Evolutionary conservation across 2,888 invertebrate species (phyloP), one percentile per base, ranked within the genome.

Genomic region (Meteorus colon): DNA sequence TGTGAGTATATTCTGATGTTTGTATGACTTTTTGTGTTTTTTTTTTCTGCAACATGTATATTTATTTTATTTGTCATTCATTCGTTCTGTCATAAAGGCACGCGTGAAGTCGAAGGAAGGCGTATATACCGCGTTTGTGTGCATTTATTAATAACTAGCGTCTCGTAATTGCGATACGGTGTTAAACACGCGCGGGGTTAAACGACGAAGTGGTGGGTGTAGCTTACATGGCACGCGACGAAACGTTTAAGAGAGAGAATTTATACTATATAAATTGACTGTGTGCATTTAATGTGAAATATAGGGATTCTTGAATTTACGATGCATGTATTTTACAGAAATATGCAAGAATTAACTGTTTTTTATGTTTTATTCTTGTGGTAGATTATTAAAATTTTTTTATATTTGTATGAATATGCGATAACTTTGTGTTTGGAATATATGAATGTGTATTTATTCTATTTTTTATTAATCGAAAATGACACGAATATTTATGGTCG

Each of bases 121-220:
- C 66, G 66, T 73, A 67, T 55, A 19, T 55, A 24, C 19, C n/a
- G 48, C 78, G 34, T 34, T 76, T 77, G 80, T 73, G 77, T 66
- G 77, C 72, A 78, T 79, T 74, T 81, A 79, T 81, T 81, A 81
- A 81, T 81, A 79, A 81, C 78, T 79, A 81, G 79, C 78, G 79
- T 67, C 67, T 78, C 78, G 79, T 81, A 81, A 81, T 81, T 79
- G 81, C 79, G 79, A 81, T 78, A 79, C 78, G 79, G 78, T 79
- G 78, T 81, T 79, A 80, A 80, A 80, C 75, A 79, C 74, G 77
- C 72, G 19, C 34, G 72, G 72, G 80, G 70, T 55, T 55, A 79
- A 75, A 75, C 73, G 73, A 72, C 69, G 66, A 73, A 75, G 74
- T 66, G 51, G 72, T 80, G 80, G 79, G 79, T 79, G 80, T 79